Percentiles rank a stretch among this genome's conserved stretches.
phyloP scores from a whole-genome alignment of 2,888 invertebrate genomes.

The Ochropleura leucogaster region DNA sequence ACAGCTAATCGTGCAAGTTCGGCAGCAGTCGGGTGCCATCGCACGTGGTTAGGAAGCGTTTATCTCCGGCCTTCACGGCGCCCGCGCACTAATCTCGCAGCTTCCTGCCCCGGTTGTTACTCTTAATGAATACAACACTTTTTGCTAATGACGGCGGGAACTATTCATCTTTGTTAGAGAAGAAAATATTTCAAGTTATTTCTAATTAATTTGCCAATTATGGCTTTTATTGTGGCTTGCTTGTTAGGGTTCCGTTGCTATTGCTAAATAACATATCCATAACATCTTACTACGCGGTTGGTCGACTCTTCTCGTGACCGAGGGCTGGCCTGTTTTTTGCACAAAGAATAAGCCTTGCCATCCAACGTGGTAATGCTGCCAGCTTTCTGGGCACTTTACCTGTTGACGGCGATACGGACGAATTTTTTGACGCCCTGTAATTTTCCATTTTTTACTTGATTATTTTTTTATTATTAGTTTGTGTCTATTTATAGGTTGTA shows the following conservation, averaged over 20 bases:
- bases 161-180: conserved; percentile 30
- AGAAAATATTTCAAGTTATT: conserved; percentile 41
- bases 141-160: conserved; percentile 40
- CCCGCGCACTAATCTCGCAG: conserved; percentile 80
- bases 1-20: conserved; percentile 51
- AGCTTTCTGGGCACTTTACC: no score
- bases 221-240: conserved; percentile 15
- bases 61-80: conserved; percentile 84
- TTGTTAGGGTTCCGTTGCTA: conserved; percentile 28
- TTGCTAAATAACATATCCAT: no score
- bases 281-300: no score
- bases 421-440: no score
- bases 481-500: no score
- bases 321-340: no score
- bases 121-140: conserved; percentile 59
- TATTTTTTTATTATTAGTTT: no score
- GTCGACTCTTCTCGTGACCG: no score
- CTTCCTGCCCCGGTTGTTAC: conserved; percentile 80
- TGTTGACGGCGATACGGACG: no score
- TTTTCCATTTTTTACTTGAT: no score
- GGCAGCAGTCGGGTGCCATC: conserved; percentile 64
- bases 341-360: no score
- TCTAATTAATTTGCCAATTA: conserved; percentile 44
- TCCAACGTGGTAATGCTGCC: no score
- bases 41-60: conserved; percentile 81